These are phyloP conservation scores for Apotomis betuletana DNA, from an alignment of 2,888 invertebrate genomes.

Conservation along the genomic window DNA sequence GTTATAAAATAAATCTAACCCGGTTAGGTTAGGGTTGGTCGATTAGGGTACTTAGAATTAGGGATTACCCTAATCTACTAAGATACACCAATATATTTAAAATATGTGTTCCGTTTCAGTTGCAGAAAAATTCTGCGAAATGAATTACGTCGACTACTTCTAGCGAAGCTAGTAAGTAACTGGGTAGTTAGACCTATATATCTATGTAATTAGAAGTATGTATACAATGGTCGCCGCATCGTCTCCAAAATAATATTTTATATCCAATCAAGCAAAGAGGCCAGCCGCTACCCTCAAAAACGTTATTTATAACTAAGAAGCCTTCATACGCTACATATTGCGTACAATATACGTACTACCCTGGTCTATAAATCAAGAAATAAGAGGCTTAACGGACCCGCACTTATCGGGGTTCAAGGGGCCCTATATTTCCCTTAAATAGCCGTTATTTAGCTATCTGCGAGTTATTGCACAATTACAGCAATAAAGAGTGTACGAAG, in stretches of 20 bases:
- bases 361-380: conserved; percentile 23
- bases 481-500: background rate
- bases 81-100: no score
- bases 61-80: no score
- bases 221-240: no score
- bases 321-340: background rate
- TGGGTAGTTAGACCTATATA: no score
- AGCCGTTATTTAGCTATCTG: conserved; percentile 9
- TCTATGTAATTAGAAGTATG: no score
- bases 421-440: conserved; percentile 16
- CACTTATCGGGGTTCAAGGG: conserved; percentile 27
- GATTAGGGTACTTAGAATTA: no score
- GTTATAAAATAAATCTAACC: no score
- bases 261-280: background rate
- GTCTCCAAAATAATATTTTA: background rate
- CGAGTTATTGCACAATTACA: conserved; percentile 21
- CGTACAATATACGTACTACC: background rate
- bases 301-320: background rate
- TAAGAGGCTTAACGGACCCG: conserved; percentile 30
- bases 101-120: no score
- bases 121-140: no score
- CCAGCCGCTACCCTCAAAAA: background rate
- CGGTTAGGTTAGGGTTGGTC: no score
- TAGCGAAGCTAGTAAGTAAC: no score
- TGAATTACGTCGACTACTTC: no score